Evolutionary conservation across 1,140 invertebrate species (phyloP), one percentile per base, ranked within the genome.

Genomic region (Rhynchophorus ferrugineus): DNA sequence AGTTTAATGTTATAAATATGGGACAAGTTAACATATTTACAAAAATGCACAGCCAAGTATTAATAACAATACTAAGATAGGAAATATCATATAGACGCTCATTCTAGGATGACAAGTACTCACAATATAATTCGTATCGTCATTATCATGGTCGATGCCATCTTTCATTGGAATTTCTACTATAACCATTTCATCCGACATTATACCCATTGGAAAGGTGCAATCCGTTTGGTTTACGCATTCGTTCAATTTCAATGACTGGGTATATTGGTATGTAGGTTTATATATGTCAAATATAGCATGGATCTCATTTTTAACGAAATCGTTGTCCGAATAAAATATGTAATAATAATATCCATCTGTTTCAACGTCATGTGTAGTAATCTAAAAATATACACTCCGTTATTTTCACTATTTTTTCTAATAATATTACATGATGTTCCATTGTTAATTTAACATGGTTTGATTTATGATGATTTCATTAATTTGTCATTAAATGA

Each of bases 301-400:
- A 70, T 88, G 83, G 56, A 90, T 85, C 64, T 85, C 81, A 69
- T 89, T 90, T 3, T 72, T 76, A 7, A 82, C 79, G 49, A 82
- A 71, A 67, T 89, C 86, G 71, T 89, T 88, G 64, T 89, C 86
- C 60, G 84, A 87, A 61, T 88, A 89, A 71, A 90, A 89, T 55
- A 89, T 87, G 64, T 88, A 89, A 71, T 89, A 89, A 67, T 89
- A 90, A 68, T 89, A 89, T 6, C 85, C 87, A 68, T 86, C 80
- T 34, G 78, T 72, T 19, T 72, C 67, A 9, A 89, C 80, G 56
- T 86, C 75, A 63, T 89, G 85, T 42, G 75, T 74, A 7, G 77
- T 76, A 38, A 38, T 13, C 37, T 38, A 13, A 38, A 38, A 38
- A 38, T 14, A 13, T 38, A 6, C 37, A 34, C 33, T n/a, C n/a